Conservation (phyloP, 2,888 invertebrate genomes). For the Thymelicus sylvestris region DNA sequence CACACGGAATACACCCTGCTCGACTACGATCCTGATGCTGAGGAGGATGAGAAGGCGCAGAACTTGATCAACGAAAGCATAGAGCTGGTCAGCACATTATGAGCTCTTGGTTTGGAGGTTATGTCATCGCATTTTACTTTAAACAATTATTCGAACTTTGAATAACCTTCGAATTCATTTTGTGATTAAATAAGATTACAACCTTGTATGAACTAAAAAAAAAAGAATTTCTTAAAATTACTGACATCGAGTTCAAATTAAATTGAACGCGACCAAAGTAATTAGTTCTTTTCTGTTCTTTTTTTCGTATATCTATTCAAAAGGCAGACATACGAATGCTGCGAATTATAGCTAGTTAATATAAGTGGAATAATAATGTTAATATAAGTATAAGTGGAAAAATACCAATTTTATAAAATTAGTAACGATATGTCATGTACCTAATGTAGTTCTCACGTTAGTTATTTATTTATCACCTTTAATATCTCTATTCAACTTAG, state of each 20-base stretch:
- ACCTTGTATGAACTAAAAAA: no score
- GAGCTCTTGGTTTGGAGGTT: slow-evolving; percentile 46
- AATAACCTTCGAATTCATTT: no score
- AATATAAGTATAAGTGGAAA: no score
- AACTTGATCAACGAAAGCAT: slow-evolving; percentile 77
- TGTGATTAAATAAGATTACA: no score
- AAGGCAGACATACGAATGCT: no score
- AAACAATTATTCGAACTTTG: neutral
- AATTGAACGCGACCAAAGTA: no score
- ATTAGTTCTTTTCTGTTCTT: no score
- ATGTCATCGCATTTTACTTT: neutral
- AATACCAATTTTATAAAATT: neutral
- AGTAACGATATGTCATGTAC: neutral
- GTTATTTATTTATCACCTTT: neutral
- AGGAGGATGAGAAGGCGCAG: slow-evolving; percentile 70
- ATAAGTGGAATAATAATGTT: no score
- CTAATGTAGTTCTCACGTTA: neutral
- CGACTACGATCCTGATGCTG: slow-evolving; percentile 63
- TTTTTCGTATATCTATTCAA: no score
- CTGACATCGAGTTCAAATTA: no score
- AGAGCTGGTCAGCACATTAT: slow-evolving; percentile 76
- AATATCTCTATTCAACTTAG: neutral
- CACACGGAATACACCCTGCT: slow-evolving; percentile 75
- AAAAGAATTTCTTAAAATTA: no score
- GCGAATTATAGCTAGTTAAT: no score